Evolutionary conservation across 92 coral and sea anemone species (phyloP).

Genomic region (Epizoanthus stellaris): DNA sequence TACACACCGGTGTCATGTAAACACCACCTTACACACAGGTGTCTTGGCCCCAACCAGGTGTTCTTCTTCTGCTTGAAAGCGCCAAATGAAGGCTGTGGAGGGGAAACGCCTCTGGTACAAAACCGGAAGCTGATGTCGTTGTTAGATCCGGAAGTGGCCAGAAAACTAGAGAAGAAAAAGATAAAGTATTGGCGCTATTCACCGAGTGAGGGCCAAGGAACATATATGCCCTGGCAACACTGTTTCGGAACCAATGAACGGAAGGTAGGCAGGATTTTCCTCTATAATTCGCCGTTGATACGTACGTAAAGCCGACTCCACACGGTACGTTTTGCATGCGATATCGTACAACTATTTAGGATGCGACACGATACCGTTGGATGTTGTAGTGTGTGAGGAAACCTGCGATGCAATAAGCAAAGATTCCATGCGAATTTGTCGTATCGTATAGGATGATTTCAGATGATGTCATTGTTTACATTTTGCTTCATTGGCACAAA

Average conservation of each 20-base stretch:
- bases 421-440: too few species aligned
- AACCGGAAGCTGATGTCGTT: constrained; percentile 55
- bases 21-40: neutral
- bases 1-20: neutral
- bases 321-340: too few species aligned
- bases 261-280: neutral
- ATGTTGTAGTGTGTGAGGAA: too few species aligned
- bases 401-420: too few species aligned
- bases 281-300: too few species aligned
- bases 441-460: too few species aligned
- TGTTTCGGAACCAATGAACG: constrained; percentile 42
- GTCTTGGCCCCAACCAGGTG: constrained; percentile 16
- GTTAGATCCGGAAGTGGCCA: constrained; percentile 56
- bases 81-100: constrained; percentile 65
- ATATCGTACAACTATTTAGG: too few species aligned
- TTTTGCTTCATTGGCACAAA: too few species aligned
- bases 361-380: too few species aligned
- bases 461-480: too few species aligned
- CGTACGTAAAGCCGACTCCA: too few species aligned
- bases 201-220: constrained; percentile 39
- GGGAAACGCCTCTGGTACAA: constrained; percentile 65
- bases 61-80: constrained; percentile 54
- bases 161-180: constrained; percentile 58
- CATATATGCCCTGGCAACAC: constrained; percentile 54
- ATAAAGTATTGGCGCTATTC: constrained; percentile 55